Evolutionary conservation across 2,113 vertebrate species (phyloP), one percentile per base, ranked within the genome.

Genomic region (Cervus canadensis): DNA sequence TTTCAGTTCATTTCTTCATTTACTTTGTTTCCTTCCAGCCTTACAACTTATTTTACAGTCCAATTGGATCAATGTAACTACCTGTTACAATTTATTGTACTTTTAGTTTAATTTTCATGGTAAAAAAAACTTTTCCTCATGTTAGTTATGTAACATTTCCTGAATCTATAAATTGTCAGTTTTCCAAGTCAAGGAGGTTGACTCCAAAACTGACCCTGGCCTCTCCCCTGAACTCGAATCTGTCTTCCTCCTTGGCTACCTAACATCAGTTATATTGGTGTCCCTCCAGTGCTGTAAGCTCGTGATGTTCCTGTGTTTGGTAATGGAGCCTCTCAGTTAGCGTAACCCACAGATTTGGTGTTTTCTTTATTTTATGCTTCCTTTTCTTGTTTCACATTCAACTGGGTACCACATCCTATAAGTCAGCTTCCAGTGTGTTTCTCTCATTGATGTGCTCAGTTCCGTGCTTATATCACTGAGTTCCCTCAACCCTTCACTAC

Each of bases 21-120:
- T 59, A 30, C 5, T 87, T 74, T 89, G 36, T 85, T 76, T 71
- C 23, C 45, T 92, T 94, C 56, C 15, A 43, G 89, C 83, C 79
- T 92, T 71, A 93, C 48, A 89, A 57, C 36, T 93, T 67, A 89
- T 60, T 95, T 93, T 87, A 48, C 3, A 57, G 71, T 79, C 8
- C 87, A 78, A 11, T 83, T 89, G 48, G 36, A 54, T 52, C 82
- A 30, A 48, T 71, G 97, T 96, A 82, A 48, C 59, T 64, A 28
- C 36, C 9, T 79, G 33, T 86, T 89, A 13, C 81, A 82, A 92
- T 87, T 92, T 84, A 60, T 92, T 56, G 2, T 60, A 87, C 25
- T 96, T 95, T 23, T 50, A 19, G 11, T 95, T 92, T 87, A 86
- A 93, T 96, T 97, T 33, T 96, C 14, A 9, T 21, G 74, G 9